phyloP scores from a whole-genome alignment of 2,888 invertebrate genomes.

The Lottia gigantea region DNA sequence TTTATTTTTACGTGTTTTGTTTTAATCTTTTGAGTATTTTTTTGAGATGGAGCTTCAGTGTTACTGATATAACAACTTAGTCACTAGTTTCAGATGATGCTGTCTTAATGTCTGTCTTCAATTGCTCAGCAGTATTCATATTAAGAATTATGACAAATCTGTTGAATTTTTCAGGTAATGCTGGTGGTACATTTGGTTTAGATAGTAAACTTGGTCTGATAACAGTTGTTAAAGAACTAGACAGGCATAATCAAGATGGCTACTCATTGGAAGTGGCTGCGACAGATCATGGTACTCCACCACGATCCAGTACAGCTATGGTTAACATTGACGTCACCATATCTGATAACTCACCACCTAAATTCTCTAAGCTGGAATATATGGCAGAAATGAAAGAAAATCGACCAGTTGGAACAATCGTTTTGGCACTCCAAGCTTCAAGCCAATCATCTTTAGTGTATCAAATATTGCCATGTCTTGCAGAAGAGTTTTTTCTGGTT shows the following conservation, averaged over 20 bases:
- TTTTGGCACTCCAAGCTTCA: constrained; percentile 49
- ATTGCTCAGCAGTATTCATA: no score
- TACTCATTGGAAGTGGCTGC: constrained; percentile 90
- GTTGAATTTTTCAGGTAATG: constrained; percentile 76
- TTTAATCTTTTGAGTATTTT: no score
- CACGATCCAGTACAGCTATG: constrained; percentile 81
- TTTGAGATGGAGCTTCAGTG: no score
- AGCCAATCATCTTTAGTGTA: constrained; percentile 67
- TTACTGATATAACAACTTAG: no score
- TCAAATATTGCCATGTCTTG: constrained; percentile 85
- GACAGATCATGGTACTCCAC: constrained; percentile 82
- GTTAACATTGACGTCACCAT: constrained; percentile 89
- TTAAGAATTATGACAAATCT: no score
- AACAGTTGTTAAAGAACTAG: constrained; percentile 71
- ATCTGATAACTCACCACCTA: constrained; percentile 95
- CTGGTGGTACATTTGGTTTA: constrained; percentile 86
- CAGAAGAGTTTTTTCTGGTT: constrained; percentile 81
- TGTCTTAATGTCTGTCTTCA: no score
- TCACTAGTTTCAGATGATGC: no score
- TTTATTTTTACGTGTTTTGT: no score
- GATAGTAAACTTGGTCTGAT: constrained; percentile 82
- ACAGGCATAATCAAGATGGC: constrained; percentile 69
- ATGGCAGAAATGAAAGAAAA: constrained; percentile 58
- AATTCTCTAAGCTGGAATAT: constrained; percentile 72
- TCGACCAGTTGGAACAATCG: constrained; percentile 44